These are phyloP conservation scores for Chlamydotis undulata DNA, from an alignment of 2,113 vertebrate species.

Conservation along the genomic window DNA sequence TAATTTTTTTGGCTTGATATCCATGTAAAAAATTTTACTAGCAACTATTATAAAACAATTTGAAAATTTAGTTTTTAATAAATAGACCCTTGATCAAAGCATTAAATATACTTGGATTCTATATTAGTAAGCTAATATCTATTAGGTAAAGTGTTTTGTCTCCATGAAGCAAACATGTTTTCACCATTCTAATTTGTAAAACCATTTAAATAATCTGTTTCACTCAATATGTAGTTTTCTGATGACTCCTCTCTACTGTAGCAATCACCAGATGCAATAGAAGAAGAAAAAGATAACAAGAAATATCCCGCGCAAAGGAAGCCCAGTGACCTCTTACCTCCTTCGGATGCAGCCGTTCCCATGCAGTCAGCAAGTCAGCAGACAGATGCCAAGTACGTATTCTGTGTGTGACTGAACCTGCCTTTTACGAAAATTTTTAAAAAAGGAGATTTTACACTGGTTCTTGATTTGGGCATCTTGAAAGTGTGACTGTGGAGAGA, in stretches of 20 bases:
- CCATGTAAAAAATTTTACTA: background rate
- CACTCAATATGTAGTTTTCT: background rate
- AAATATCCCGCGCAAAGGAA: conserved; percentile 75
- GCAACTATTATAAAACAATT: background rate
- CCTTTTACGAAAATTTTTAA: too few species aligned
- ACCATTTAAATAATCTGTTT: background rate
- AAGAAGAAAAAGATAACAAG: conserved; percentile 60
- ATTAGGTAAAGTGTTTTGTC: background rate
- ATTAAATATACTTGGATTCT: background rate
- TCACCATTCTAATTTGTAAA: background rate
- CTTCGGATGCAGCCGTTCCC: background rate
- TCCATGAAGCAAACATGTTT: background rate
- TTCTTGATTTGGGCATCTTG: background rate
- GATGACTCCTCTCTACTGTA: background rate
- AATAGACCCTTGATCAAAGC: background rate
- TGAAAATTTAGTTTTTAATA: background rate
- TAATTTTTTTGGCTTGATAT: background rate
- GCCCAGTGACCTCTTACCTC: conserved; percentile 54
- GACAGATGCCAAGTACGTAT: conserved; percentile 83
- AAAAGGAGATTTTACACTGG: background rate
- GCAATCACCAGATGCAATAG: conserved; percentile 14
- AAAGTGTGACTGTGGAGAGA: background rate
- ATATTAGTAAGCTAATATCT: background rate
- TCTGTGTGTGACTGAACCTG: background rate
- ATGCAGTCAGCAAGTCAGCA: conserved; percentile 70